Evolutionary conservation across 1,140 invertebrate species (phyloP), one percentile per base, ranked within the genome.

Genomic region (Drosophila pseudoobscura): DNA sequence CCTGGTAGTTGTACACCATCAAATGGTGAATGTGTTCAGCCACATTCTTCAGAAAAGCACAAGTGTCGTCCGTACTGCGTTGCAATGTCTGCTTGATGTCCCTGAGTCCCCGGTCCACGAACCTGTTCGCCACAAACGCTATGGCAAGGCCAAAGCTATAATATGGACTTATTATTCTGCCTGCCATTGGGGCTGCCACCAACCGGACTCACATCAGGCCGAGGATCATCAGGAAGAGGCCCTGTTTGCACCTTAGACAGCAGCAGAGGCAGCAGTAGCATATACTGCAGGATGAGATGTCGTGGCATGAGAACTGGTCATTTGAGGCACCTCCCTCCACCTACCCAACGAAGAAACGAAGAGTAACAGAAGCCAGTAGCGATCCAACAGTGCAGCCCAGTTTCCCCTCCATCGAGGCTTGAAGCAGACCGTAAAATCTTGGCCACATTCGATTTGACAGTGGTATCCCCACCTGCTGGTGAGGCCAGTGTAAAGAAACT

Each of bases 241-340:
- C 93, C 20, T 93, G 95, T 35, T 94, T 96, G 91, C 95, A 97
- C 64, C 94, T 94, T 15, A 95, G 96, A 91, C 94, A 95, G 69
- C 96, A 95, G 76, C 97, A 96, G 92, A 97, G 97, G 91, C 96
- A 98, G 91, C 96, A 97, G 92, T 97, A 96, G 77, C 93, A 94
- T 55, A 95, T 90, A 2, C 94, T 94, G 78, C 43, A 91, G 39
- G 24, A 0, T 3, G 17, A 17, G 17, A 17, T 17, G 17, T 17
- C 17, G 15, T 13, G 29, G 7, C 24, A 22, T 15, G 8, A 11
- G 31, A 9, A 43, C 2, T 54, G 0, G 93, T 72, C 47, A 2
- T 8, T 8, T 8, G 9, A 2, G 31, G 31, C 8, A 35, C 7
- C 17, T 20, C 20, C 20, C 6, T 3, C 13, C 20, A 75, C 76